A percentile compares a stretch with the other conserved stretches of the same genome.
phyloP scores from a whole-genome alignment of 2,797 vertebrate genomes.

The Gadopsis bispinosus region DNA sequence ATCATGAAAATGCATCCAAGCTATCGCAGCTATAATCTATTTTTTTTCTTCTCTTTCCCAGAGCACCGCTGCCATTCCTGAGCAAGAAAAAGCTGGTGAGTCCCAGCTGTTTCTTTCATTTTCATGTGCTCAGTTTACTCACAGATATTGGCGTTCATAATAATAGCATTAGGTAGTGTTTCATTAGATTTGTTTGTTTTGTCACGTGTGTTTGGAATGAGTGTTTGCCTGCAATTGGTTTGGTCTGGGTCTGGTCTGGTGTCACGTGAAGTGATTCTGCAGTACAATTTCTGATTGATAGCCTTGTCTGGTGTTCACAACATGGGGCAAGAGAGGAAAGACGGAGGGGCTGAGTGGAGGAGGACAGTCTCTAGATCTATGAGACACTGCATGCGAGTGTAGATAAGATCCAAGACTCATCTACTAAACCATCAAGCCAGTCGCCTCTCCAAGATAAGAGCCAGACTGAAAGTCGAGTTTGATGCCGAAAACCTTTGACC shows the following conservation, averaged over 20 bases:
- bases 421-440: constrained; percentile 63
- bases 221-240: constrained; percentile 7
- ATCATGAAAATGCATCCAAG: constrained; percentile 6
- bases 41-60: constrained; percentile 63
- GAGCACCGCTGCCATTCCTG: constrained; percentile 62
- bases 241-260: constrained; percentile 21
- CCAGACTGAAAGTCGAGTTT: constrained; percentile 67
- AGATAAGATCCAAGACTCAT: constrained; percentile 76
- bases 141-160: neutral
- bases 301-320: constrained; percentile 39
- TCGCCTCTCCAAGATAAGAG: constrained; percentile 70
- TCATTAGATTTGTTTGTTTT: neutral
- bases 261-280: constrained; percentile 34
- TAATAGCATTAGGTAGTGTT: neutral
- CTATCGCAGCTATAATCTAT: neutral
- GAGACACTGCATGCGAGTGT: constrained; percentile 57
- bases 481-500: constrained; percentile 44
- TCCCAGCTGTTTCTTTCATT: constrained; percentile 19
- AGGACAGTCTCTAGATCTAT: constrained; percentile 38
- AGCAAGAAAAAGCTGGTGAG: constrained; percentile 81
- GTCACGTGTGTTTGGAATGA: neutral
- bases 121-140: neutral
- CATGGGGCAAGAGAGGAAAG: constrained; percentile 25
- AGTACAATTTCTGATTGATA: constrained; percentile 46
- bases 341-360: constrained; percentile 25